These are phyloP conservation scores for Tetranychus truncatus DNA, from an alignment of 2,888 invertebrate species.

Conservation along the genomic window DNA sequence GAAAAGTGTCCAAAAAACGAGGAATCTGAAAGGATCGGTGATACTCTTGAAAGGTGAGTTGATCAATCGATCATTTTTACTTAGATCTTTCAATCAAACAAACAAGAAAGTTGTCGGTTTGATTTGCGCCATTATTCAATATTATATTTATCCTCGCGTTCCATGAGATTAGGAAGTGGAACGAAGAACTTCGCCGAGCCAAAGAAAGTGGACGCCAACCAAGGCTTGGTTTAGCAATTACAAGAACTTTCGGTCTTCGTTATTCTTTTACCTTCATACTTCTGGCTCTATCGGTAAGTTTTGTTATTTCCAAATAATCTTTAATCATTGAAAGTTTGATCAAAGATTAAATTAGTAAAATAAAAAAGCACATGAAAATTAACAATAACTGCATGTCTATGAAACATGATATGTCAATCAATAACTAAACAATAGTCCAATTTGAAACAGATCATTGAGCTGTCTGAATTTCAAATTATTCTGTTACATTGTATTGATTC, in stretches of 20 bases:
- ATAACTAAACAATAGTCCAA: no score
- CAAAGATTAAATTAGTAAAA: no score
- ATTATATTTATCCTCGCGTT: not conserved
- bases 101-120: not conserved
- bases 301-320: not conserved
- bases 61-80: no score
- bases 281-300: conserved; percentile 22
- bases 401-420: no score
- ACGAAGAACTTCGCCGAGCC: not conserved
- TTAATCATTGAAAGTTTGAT: no score
- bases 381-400: no score
- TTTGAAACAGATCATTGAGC: no score
- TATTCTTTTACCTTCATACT: not conserved
- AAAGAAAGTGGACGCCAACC: not conserved
- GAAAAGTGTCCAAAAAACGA: conserved; percentile 19
- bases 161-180: not conserved
- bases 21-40: conserved; percentile 16
- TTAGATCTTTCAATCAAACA: not conserved
- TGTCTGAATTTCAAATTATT: no score
- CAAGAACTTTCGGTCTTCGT: not conserved
- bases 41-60: conserved; percentile 18
- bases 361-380: no score
- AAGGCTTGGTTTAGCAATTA: not conserved
- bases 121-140: not conserved
- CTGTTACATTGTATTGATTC: no score